Evolutionary conservation across 2,888 invertebrate species (phyloP).

Genomic region (Oscheius onirici): DNA sequence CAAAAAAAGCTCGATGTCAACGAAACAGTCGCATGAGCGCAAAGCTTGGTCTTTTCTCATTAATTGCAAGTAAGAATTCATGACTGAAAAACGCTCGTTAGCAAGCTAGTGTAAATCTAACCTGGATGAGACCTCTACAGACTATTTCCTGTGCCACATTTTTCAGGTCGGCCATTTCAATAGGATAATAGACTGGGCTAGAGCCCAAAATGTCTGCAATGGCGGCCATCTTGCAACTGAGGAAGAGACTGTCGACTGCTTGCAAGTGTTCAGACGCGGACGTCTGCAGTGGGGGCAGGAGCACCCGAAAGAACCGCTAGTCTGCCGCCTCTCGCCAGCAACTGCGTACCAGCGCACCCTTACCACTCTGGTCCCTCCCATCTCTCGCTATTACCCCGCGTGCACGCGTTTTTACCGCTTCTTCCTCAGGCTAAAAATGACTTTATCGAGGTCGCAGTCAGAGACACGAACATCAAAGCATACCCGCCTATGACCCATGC

Average conservation of each 20-base stretch:
- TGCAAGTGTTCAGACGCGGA: background rate
- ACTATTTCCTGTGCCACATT: conserved; percentile 2
- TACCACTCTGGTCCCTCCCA: conserved; percentile 13
- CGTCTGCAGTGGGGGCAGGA: conserved; percentile 25
- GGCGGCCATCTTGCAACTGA: conserved; percentile 13
- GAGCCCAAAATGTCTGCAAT: background rate
- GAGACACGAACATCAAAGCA: too few species aligned
- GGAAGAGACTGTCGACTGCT: background rate
- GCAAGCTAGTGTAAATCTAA: background rate
- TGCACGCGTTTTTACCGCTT: background rate
- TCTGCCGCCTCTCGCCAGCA: conserved; percentile 13
- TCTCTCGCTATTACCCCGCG: background rate
- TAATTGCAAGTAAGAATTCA: too few species aligned
- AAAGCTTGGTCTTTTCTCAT: too few species aligned
- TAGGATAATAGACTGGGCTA: conserved; percentile 6
- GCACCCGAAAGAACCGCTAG: conserved; percentile 25
- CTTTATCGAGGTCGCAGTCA: too few species aligned
- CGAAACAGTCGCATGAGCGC: too few species aligned
- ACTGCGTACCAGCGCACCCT: conserved; percentile 26
- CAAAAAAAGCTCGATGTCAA: background rate
- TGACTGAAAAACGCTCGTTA: too few species aligned
- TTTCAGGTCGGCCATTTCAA: background rate
- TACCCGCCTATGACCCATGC: too few species aligned
- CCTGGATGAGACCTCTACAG: conserved; percentile 15
- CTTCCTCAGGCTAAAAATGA: background rate